Percentiles rank a stretch among this genome's conserved stretches.
Evolutionary conservation across 2,113 vertebrate species (phyloP).

Genomic region (Syngnathus typhle): DNA sequence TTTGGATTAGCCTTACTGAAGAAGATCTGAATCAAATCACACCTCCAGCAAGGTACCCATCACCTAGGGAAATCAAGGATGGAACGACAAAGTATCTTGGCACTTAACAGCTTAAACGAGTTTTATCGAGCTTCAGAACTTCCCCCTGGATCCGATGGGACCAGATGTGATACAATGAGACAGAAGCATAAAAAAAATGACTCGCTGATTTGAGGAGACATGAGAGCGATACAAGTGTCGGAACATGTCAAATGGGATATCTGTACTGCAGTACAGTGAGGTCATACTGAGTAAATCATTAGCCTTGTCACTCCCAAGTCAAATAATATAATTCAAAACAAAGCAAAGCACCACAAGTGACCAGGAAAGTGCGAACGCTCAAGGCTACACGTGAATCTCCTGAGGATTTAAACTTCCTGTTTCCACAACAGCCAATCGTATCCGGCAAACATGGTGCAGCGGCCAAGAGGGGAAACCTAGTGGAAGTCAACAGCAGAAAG

Average conservation of each 20-base stretch:
- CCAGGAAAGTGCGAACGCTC: constrained; percentile 46
- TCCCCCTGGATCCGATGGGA: background rate
- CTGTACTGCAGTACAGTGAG: background rate
- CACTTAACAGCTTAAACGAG: background rate
- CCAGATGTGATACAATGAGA: background rate
- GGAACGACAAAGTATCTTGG: background rate
- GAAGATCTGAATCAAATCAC: background rate
- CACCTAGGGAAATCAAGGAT: background rate
- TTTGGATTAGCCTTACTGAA: background rate
- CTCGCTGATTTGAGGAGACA: background rate
- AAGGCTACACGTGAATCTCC: constrained; percentile 44
- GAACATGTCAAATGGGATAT: background rate
- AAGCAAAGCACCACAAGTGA: constrained; percentile 24
- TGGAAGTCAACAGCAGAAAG: constrained; percentile 38
- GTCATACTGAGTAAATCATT: background rate
- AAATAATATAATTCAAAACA: background rate
- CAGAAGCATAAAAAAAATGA: background rate
- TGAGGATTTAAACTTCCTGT: constrained; percentile 52
- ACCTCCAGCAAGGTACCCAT: background rate
- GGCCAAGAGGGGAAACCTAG: constrained; percentile 54
- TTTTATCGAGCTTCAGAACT: background rate
- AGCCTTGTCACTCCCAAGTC: background rate
- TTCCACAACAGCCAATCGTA: constrained; percentile 58
- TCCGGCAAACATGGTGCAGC: constrained; percentile 47
- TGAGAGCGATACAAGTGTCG: background rate